Evolutionary conservation across 2,888 invertebrate species (phyloP).

Genomic region (Fragum whitleyi): DNA sequence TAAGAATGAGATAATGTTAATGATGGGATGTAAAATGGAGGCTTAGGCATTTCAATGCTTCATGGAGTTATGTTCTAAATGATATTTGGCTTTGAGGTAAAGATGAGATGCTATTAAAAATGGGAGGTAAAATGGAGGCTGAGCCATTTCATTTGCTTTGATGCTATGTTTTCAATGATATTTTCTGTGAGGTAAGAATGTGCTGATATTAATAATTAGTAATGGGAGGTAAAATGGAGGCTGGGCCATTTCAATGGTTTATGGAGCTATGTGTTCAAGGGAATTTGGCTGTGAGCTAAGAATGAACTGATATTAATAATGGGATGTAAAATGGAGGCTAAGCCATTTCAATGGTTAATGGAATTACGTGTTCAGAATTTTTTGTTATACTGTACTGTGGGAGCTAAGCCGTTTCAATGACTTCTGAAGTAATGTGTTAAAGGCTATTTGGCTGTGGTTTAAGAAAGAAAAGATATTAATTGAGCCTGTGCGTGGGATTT

Average conservation of each 20-base stretch:
- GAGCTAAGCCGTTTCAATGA: slow-evolving; percentile 98
- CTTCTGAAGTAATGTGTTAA: slow-evolving; percentile 99
- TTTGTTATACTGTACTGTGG: slow-evolving; percentile 99
- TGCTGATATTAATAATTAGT: too few species aligned
- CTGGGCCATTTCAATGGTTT: slow-evolving; percentile 98
- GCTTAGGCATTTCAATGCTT: slow-evolving; percentile 99
- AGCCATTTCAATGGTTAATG: slow-evolving; percentile 98
- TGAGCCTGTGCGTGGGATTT: too few species aligned
- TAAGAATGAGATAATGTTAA: slow-evolving; percentile 90
- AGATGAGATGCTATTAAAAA: slow-evolving; percentile 91
- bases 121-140: slow-evolving; percentile 99
- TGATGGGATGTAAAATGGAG: slow-evolving; percentile 99
- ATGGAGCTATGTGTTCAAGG: slow-evolving; percentile 99
- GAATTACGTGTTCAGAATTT: slow-evolving; percentile 98
- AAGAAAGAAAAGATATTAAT: slow-evolving; percentile 91
- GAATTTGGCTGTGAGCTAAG: slow-evolving; percentile 96
- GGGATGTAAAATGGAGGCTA: slow-evolving; percentile 99
- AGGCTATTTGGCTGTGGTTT: slow-evolving; percentile 98
- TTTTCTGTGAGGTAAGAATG: slow-evolving; percentile 93
- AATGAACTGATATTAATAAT: slow-evolving; percentile 93
- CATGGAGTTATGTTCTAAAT: slow-evolving; percentile 98
- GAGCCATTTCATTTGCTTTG: slow-evolving; percentile 98
- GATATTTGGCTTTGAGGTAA: slow-evolving; percentile 97
- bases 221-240: slow-evolving; percentile 99
- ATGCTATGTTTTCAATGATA: slow-evolving; percentile 99